These are phyloP conservation scores for Apogon talboti DNA, from an alignment of 2,797 vertebrate genomes.

Conservation along the genomic window DNA sequence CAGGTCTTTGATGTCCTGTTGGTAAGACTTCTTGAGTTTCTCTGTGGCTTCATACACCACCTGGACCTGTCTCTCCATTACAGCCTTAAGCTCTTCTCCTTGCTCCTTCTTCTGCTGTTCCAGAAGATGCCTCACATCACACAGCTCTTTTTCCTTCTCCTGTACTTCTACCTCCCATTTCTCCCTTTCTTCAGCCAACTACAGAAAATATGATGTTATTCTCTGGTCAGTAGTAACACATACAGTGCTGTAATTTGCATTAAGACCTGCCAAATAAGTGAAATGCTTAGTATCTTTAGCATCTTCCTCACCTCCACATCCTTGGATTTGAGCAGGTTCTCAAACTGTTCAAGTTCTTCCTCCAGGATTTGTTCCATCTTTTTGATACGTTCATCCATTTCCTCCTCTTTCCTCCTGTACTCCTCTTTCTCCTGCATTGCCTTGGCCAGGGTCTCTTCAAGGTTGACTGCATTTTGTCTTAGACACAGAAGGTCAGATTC, in stretches of 20 bases:
- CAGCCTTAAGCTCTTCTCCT: conserved; percentile 66
- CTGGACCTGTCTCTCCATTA: conserved; percentile 68
- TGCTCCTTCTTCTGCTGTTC: conserved; percentile 68
- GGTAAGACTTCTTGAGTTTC: conserved; percentile 57
- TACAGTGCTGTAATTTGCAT: not conserved
- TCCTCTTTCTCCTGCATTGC: conserved; percentile 69
- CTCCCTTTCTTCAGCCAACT: conserved; percentile 79
- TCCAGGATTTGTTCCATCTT: conserved; percentile 80
- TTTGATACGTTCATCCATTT: conserved; percentile 77
- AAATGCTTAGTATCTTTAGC: too few relatives aligned
- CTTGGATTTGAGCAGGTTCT: conserved; percentile 81
- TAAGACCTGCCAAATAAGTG: not conserved
- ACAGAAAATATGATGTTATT: conserved; percentile 10
- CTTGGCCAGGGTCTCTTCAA: conserved; percentile 76
- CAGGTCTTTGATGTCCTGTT: conserved; percentile 71
- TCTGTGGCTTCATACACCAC: conserved; percentile 68
- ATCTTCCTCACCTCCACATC: conserved; percentile 75
- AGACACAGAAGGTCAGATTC: conserved; percentile 73
- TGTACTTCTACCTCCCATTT: conserved; percentile 81
- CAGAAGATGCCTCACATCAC: conserved; percentile 59
- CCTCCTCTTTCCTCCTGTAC: conserved; percentile 72
- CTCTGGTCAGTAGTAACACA: not conserved
- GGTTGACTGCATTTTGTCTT: conserved; percentile 70
- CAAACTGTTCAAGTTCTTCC: conserved; percentile 83
- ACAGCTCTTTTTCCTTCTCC: conserved; percentile 79